These are phyloP conservation scores for Notolepis coatsorum DNA, from an alignment of 2,797 vertebrate genomes.

Conservation along the genomic window DNA sequence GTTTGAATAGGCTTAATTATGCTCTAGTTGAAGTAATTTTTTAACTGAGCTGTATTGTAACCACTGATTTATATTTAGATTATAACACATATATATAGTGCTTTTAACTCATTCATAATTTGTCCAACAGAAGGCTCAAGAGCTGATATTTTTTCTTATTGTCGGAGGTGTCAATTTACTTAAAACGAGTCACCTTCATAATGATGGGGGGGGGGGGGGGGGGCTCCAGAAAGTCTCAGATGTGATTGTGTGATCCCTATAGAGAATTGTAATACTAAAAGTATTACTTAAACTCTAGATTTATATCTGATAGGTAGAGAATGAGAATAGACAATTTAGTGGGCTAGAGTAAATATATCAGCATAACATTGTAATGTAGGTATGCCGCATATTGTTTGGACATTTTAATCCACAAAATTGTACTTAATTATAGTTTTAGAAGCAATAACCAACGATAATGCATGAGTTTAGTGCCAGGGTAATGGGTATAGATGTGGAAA, in stretches of 20 bases:
- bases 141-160: conserved; percentile 4
- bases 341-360: conserved; percentile 56
- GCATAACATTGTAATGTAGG: conserved; percentile 72
- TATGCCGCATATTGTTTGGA: conserved; percentile 89
- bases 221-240: conserved; percentile 19
- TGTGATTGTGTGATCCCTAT: conserved; percentile 8
- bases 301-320: conserved; percentile 14
- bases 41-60: background rate
- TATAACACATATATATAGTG: too few relatives aligned
- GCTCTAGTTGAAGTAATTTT: conserved; percentile 16
- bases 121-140: background rate
- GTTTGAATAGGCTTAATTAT: conserved; percentile 4
- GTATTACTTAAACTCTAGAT: conserved; percentile 21
- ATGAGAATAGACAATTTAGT: conserved; percentile 28
- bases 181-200: background rate
- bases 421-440: conserved; percentile 91
- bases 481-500: conserved; percentile 70
- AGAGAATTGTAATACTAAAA: conserved; percentile 17
- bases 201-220: too few relatives aligned
- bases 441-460: conserved; percentile 93
- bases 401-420: conserved; percentile 93
- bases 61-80: too few relatives aligned
- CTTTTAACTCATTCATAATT: conserved; percentile 5
- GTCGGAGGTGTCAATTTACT: conserved; percentile 15
- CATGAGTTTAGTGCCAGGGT: conserved; percentile 88